Conservation (phyloP, 2,113 vertebrate species). For the Erythrocercus mccallii region DNA sequence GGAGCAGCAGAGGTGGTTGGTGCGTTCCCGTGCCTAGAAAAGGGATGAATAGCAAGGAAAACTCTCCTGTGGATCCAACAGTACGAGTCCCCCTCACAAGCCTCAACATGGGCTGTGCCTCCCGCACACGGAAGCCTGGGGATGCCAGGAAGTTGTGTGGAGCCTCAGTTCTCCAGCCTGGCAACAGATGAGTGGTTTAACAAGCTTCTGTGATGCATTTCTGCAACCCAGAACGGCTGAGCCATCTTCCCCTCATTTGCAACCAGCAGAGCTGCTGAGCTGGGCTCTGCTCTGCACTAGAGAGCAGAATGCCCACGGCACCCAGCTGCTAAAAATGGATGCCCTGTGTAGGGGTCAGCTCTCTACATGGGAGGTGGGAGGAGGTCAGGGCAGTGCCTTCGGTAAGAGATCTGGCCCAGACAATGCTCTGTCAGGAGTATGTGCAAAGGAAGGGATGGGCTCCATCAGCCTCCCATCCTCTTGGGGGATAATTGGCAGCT, state of each 20-base stretch:
- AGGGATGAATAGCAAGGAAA: not conserved
- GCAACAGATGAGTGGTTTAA: not conserved
- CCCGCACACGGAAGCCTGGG: rapidly evolving
- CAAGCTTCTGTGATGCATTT: not conserved
- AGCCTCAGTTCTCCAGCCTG: not conserved
- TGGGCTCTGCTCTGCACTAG: not conserved
- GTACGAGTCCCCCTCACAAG: not conserved
- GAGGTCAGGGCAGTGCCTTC: not conserved
- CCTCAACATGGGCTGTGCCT: rapidly evolving
- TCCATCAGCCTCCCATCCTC: not conserved
- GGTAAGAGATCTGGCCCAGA: not conserved
- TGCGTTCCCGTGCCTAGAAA: rapidly evolving
- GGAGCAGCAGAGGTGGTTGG: not conserved
- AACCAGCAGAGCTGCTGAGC: not conserved
- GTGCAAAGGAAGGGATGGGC: not conserved
- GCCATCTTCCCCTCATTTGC: not conserved
- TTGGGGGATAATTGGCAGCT: slow-evolving; percentile 35
- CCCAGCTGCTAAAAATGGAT: not conserved
- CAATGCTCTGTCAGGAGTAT: not conserved
- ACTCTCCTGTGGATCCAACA: not conserved
- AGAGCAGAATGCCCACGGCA: not conserved
- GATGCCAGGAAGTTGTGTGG: rapidly evolving
- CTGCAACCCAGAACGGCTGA: not conserved
- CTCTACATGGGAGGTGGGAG: not conserved
- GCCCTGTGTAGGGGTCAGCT: not conserved